phyloP scores from a whole-genome alignment of 1,140 invertebrate species.

The Lasaia peninsularis region DNA sequence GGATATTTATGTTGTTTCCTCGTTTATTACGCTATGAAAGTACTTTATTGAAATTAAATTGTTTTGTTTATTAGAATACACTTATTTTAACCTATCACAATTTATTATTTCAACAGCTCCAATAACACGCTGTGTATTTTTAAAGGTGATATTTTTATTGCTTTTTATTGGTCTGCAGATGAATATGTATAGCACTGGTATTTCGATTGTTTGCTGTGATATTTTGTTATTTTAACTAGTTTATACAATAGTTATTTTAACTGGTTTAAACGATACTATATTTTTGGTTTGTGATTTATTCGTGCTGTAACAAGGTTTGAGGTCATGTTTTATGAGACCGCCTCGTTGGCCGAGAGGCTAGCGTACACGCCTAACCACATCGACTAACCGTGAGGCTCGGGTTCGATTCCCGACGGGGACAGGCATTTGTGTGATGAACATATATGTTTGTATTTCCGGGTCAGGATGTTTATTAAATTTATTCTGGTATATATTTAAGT shows the following conservation, averaged over 20 bases:
- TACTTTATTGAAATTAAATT: slow-evolving; percentile 43
- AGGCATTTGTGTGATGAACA: too few relatives aligned
- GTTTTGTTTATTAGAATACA: slow-evolving; percentile 34
- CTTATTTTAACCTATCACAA: slow-evolving; percentile 3
- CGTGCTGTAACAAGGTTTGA: too few relatives aligned
- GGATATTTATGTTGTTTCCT: slow-evolving; percentile 37
- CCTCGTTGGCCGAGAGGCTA: too few relatives aligned
- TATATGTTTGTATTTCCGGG: too few relatives aligned
- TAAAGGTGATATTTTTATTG: slow-evolving; percentile 11
- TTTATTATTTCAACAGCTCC: slow-evolving; percentile 10
- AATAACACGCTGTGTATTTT: slow-evolving; percentile 5
- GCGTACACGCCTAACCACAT: too few relatives aligned
- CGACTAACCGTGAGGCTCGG: too few relatives aligned
- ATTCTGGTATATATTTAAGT: too few relatives aligned
- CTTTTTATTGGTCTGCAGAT: background rate
- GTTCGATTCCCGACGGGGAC: too few relatives aligned
- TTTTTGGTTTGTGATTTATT: background rate
- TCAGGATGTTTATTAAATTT: too few relatives aligned
- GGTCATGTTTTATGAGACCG: too few relatives aligned
- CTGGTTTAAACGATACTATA: background rate
- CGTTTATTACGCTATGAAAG: slow-evolving; percentile 36
- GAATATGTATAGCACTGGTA: background rate
- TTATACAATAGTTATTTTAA: background rate
- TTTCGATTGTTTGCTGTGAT: background rate
- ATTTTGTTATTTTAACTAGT: background rate